Base-by-base conservation (phyloP, 1,140 invertebrate species). In the Drosophila elegans region DNA sequence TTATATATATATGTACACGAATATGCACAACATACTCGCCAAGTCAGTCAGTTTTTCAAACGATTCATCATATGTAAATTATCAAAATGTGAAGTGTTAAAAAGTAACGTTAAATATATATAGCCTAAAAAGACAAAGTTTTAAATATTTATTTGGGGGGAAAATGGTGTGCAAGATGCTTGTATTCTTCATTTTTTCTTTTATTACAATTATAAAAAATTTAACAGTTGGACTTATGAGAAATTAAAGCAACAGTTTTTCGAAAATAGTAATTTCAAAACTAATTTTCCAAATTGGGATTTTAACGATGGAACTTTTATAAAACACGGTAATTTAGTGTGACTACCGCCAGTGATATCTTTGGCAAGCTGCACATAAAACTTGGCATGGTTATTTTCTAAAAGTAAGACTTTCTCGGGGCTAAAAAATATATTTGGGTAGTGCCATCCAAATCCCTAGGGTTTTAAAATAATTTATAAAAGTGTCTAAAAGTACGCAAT, bases 41-140 rank as follows among this genome's bases (percentile, higher is more conserved):
- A 71, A 68, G 60, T 73, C 83, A 74, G 75, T 83, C 76, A 76
- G 66, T 88, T 74, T 53, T 77, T 60, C 53, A 55, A 64, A 29
- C n/a, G 56, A 76, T 63, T 48, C 53, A 89, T 89, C 67, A 61
- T 84, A 79, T 88, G 80, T 89, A 89, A 84, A 89, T 84, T 83
- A 80, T 63, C 76, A 80, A 77, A 61, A 71, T 74, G 56, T 74
- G 74, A 76, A 80, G 57, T 78, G 73, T 89, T 84, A 49, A 75
- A 67, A 53, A 49, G 53, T 78, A 79, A 57, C 45, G 80, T 81
- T 82, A 86, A 86, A 86, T 86, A 89, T 79, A 88, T 84, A 89
- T 73, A 88, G 82, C 84, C 84, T 88, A 89, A 88, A 88, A 89
- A 88, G 84, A 67, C 72, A 52, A 57, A 10, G 10, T 16, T 2